These are phyloP conservation scores for Alosa sapidissima DNA, from an alignment of 2,797 vertebrate species.

Conservation along the genomic window DNA sequence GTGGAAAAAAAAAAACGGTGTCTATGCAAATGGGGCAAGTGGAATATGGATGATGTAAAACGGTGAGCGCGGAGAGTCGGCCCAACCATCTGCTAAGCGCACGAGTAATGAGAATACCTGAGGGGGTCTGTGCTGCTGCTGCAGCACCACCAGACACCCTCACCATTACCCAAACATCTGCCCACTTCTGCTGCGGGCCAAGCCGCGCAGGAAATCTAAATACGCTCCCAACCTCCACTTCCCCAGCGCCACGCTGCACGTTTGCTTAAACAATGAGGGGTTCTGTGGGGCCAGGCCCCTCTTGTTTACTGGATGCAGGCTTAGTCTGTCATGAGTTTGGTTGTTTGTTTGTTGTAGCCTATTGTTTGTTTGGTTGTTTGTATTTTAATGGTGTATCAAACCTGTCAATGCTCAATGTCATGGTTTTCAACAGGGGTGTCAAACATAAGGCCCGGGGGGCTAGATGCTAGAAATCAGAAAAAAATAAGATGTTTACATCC, in stretches of 20 bases:
- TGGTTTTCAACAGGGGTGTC: background rate
- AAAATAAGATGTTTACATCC: too few relatives aligned
- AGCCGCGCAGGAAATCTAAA: slow-evolving; percentile 63
- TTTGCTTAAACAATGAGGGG: slow-evolving; percentile 20
- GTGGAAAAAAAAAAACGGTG: slow-evolving; percentile 43
- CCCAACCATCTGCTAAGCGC: slow-evolving; percentile 68
- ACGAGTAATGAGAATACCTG: slow-evolving; percentile 77
- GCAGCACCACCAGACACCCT: slow-evolving; percentile 62
- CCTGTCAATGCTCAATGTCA: background rate
- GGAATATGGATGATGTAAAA: slow-evolving; percentile 74
- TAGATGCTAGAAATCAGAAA: too few relatives aligned
- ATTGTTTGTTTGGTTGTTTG: background rate
- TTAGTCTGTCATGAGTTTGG: background rate
- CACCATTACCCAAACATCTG: slow-evolving; percentile 75
- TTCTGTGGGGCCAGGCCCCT: background rate
- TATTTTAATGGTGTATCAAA: background rate
- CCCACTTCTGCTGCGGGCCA: slow-evolving; percentile 61
- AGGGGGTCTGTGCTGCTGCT: slow-evolving; percentile 66
- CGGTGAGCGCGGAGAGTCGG: slow-evolving; percentile 66
- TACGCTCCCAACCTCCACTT: slow-evolving; percentile 49
- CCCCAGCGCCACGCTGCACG: background rate
- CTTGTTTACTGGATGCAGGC: background rate
- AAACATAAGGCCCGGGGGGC: too few relatives aligned
- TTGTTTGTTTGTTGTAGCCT: background rate
- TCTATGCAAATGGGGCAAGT: slow-evolving; percentile 65